Base-by-base conservation (phyloP, 2,113 vertebrate genomes). In the Suricata suricatta region DNA sequence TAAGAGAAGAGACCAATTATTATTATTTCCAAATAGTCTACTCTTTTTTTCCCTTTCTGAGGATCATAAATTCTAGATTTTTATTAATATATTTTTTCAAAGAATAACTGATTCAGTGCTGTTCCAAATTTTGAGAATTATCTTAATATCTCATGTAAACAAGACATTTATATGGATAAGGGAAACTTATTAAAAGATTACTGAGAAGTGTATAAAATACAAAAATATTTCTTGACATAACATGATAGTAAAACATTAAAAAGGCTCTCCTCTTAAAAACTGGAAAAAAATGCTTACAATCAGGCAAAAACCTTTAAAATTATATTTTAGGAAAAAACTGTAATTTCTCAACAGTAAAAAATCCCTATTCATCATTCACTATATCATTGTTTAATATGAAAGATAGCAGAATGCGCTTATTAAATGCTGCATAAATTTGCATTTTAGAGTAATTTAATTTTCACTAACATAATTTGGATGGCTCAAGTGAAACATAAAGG, bases 351-450 rank as follows among this genome's bases (percentile, higher is more conserved):
- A 82, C 38, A 69, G 38, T 15, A 64, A 97, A 96, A 31, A 93
- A 90, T 87, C 13, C 44, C 35, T 79, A 86, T 84, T 96, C 84
- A 77, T 96, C 64, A 93, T 93, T 97, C 80, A 96, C 69, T 88
- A 64, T 74, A 83, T 94, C 76, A 86, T 94, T 66, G 96, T 96
- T 97, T 97, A 86, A 95, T 72, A 83, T 66, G 84, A 97, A 91
- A 79, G 89, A 74, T 54, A 97, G 33, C 52, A 96, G 95, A 97
- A 97, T 95, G 33, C 12, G 79, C 23, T 96, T 85, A 96, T 97
- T 93, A 98, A 90, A 86, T 96, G 54, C 71, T 96, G 93, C 97
- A 95, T 96, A 96, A 96, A 97, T 96, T 96, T 97, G 47, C 79
- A 93, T 97, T 94, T 96, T 92, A 85, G 35, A 95, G 64, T 83